phyloP scores from a whole-genome alignment of 2,888 invertebrate genomes.

The Sericinus montela region DNA sequence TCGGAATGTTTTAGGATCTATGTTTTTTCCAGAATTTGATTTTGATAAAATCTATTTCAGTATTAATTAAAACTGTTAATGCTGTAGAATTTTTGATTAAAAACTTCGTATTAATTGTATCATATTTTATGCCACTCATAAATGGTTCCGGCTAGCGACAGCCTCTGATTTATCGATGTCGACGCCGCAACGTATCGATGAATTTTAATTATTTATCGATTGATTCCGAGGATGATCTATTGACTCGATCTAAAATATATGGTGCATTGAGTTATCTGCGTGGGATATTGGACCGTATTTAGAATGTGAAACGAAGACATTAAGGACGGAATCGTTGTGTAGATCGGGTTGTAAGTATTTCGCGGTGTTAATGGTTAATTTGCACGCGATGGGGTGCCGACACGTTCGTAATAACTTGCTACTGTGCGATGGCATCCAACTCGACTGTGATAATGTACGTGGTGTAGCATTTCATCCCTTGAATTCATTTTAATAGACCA shows the following conservation, averaged over 20 bases:
- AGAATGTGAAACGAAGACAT: background rate
- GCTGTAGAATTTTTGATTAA: slow-evolving; percentile 10
- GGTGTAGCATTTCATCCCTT: background rate
- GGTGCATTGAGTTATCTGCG: background rate
- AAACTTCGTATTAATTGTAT: slow-evolving; percentile 4
- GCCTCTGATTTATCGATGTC: slow-evolving; percentile 24
- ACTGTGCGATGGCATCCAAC: background rate
- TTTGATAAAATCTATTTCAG: background rate
- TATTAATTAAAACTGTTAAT: slow-evolving; percentile 8
- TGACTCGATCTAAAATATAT: background rate
- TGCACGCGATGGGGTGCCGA: slow-evolving; percentile 41
- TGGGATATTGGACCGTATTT: background rate
- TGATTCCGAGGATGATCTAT: slow-evolving; percentile 19
- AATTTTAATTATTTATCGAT: slow-evolving; percentile 46
- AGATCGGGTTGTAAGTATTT: background rate
- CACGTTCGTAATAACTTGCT: slow-evolving; percentile 10
- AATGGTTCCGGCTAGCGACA: slow-evolving; percentile 30
- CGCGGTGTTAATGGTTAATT: slow-evolving; percentile 43
- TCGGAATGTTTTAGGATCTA: background rate
- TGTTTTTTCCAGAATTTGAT: background rate
- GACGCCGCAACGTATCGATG: slow-evolving; percentile 35
- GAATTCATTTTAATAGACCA: background rate
- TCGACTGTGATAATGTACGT: background rate
- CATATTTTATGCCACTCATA: slow-evolving; percentile 4
- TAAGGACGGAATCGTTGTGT: background rate